Conservation (phyloP, 2,113 vertebrate species). For the Synchiropus splendidus region DNA sequence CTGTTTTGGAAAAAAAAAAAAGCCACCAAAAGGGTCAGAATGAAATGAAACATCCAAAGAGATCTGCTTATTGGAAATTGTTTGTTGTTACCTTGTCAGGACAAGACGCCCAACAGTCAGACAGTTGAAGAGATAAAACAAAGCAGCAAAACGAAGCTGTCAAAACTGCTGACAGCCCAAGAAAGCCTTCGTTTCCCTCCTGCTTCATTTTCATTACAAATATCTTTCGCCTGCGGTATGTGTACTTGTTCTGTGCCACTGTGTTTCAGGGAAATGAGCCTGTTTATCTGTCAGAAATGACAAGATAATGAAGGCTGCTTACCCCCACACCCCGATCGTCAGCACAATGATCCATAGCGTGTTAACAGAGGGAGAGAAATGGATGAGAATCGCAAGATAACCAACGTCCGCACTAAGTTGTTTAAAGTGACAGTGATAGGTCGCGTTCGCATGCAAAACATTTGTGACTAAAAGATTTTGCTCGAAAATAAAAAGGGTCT, state of each 20-base stretch:
- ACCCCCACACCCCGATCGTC: conserved; percentile 46
- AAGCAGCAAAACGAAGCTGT: conserved; percentile 3
- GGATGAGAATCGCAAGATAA: conserved; percentile 18
- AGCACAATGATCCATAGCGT: conserved; percentile 49
- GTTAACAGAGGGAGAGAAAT: conserved; percentile 31
- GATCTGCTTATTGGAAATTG: background rate
- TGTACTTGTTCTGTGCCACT: conserved; percentile 13
- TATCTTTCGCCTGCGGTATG: conserved; percentile 3
- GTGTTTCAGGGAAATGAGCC: conserved; percentile 45
- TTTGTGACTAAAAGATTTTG: too few relatives aligned
- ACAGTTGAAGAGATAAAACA: background rate
- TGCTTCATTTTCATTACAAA: conserved; percentile 11
- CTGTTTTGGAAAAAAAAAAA: too few relatives aligned
- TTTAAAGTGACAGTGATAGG: conserved; percentile 23
- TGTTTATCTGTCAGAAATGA: conserved; percentile 60
- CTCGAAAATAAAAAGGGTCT: too few relatives aligned
- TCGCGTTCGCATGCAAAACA: too few relatives aligned
- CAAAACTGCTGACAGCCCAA: conserved; percentile 7
- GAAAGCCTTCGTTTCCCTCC: conserved; percentile 1
- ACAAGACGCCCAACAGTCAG: background rate
- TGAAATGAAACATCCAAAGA: background rate
- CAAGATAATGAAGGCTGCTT: conserved; percentile 55
- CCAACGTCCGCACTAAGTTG: conserved; percentile 9
- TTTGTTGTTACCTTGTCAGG: background rate
- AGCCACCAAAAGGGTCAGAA: too few relatives aligned